Evolutionary conservation across 2,888 invertebrate species (phyloP), one percentile per base, ranked within the genome.

Genomic region (Apoda limacodes): DNA sequence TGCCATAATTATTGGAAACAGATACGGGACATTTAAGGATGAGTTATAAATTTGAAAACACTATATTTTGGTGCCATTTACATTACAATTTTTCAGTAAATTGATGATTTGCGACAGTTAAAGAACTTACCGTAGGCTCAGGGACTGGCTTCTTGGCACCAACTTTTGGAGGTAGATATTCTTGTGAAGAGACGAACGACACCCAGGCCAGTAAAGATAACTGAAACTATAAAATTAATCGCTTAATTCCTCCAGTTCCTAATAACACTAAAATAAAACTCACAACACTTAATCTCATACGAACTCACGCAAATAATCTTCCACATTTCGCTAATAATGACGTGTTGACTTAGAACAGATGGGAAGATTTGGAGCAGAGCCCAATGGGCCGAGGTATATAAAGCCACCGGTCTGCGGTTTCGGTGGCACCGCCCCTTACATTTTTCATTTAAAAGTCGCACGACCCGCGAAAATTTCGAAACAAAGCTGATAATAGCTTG

Each of bases 141-240:
- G 50, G 50, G 4, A 43, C 41, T n/a, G 60, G 52, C 45, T 72
- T 72, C 36, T 70, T 70, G 9, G 27, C 5, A 17, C 17, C 17
- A 9, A 67, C 63, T 42, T 71, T 80, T 1, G 84, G 84, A 12
- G 84, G 84, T 31, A 83, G 63, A 48, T 84, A 84, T 36, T 76
- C 81, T 37, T 83, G 64, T 48, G 82, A 64, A 9, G 55, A 45
- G 14, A 49, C 49, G 30, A 42, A 56, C 46, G 69, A 66, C 54
- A 64, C 52, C 56, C 66, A 65, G 23, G 58, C 49, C 37, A 70
- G 30, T 28, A 64, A 40, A 23, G 61, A 50, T 29, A 69, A 45
- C 72, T 70, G 46, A 17, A 50, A 55, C 39, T 34, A 28, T 26
- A 28, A 35, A 13, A 13, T 17, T 21, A 25, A 13, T 9, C n/a